These are phyloP conservation scores for Thryonomys swinderianus DNA, from an alignment of 2,113 vertebrate species.

Conservation along the genomic window DNA sequence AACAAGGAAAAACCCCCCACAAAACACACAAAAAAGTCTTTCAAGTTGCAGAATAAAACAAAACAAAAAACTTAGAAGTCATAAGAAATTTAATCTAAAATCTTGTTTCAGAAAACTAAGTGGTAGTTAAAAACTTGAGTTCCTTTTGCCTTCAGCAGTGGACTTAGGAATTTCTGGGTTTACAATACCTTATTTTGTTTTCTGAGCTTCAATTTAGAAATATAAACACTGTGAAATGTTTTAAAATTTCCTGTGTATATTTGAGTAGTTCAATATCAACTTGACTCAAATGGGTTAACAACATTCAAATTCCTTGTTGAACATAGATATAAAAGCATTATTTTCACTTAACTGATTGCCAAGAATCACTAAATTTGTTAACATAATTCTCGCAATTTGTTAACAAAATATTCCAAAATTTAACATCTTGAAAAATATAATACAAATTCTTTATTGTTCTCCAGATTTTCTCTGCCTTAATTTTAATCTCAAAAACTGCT, in stretches of 20 bases:
- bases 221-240: neutral
- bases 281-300: neutral
- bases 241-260: conserved; percentile 25
- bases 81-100: neutral
- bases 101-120: neutral
- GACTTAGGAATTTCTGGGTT: neutral
- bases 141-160: neutral
- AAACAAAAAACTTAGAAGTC: neutral
- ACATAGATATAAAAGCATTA: neutral
- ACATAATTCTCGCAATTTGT: neutral
- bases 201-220: neutral
- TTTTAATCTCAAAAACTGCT: conserved; percentile 40
- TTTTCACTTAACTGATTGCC: neutral
- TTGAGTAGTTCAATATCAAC: neutral
- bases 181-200: neutral
- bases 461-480: neutral
- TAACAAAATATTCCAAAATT: neutral
- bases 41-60: neutral
- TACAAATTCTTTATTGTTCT: neutral
- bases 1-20: no score
- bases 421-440: neutral
- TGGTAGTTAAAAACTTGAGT: neutral
- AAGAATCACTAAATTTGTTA: neutral
- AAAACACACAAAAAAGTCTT: neutral
- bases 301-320: neutral